A percentile compares a stretch with the other conserved stretches of the same genome.
These are phyloP conservation scores for Philopedon plagiatum DNA, from an alignment of 2,888 invertebrate species.

Conservation along the genomic window DNA sequence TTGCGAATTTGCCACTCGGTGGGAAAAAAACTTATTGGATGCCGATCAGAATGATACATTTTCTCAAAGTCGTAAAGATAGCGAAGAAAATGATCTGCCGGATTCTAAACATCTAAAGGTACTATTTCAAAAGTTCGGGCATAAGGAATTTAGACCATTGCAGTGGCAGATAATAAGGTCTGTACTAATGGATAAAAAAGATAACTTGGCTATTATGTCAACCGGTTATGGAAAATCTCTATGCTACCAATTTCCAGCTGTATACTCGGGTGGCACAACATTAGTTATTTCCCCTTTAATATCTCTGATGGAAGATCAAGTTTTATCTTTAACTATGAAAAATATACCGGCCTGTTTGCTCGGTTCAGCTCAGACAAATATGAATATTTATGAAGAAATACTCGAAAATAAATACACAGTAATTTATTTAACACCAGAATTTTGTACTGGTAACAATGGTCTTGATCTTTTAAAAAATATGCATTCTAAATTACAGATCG, in stretches of 20 bases:
- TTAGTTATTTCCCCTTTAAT: slow-evolving; percentile 80
- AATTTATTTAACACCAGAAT: slow-evolving; percentile 76
- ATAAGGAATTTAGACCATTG: slow-evolving; percentile 71
- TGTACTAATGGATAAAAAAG: slow-evolving; percentile 70
- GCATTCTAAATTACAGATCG: slow-evolving; percentile 66
- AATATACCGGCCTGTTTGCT: slow-evolving; percentile 73
- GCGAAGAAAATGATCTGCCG: slow-evolving; percentile 22
- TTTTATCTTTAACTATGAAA: slow-evolving; percentile 72
- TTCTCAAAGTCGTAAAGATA: background rate
- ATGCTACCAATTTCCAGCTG: slow-evolving; percentile 79
- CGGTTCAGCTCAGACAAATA: slow-evolving; percentile 72
- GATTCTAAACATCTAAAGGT: slow-evolving; percentile 64
- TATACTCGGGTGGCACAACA: slow-evolving; percentile 71
- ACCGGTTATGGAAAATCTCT: slow-evolving; percentile 82
- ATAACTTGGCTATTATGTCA: slow-evolving; percentile 79
- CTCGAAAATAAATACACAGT: slow-evolving; percentile 68
- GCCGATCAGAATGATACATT: background rate
- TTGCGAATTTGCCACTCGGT: background rate
- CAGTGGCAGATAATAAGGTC: slow-evolving; percentile 75
- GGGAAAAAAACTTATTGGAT: slow-evolving; percentile 21
- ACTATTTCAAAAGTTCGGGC: slow-evolving; percentile 71
- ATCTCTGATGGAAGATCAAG: slow-evolving; percentile 82
- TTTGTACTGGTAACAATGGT: slow-evolving; percentile 63
- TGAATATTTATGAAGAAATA: slow-evolving; percentile 65
- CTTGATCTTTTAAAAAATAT: slow-evolving; percentile 61